Percentiles rank a stretch among this genome's conserved stretches.
Conservation (phyloP, 2,113 vertebrate genomes). For the Callocephalon fimbriatum region DNA sequence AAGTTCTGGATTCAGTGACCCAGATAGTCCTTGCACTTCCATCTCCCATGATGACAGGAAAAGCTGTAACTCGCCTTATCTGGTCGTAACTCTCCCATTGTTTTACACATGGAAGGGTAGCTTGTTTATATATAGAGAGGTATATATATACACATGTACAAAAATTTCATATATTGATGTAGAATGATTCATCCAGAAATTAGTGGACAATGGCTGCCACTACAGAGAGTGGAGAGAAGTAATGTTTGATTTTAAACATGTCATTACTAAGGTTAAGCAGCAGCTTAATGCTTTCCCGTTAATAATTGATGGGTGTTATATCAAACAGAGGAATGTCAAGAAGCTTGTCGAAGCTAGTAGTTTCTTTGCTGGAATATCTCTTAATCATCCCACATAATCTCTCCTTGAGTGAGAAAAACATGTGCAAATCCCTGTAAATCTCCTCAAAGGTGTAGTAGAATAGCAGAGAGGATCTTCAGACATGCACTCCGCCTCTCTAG, state of each 20-base stretch:
- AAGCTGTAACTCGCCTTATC: neutral
- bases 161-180: neutral
- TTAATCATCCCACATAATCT: slow-evolving; percentile 43
- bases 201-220: neutral
- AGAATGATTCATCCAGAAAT: neutral
- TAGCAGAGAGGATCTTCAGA: neutral
- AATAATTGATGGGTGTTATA: neutral
- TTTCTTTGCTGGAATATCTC: slow-evolving; percentile 17
- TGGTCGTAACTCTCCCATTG: neutral
- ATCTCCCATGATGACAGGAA: neutral
- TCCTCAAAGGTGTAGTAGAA: neutral
- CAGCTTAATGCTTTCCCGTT: neutral
- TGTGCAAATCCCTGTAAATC: slow-evolving; percentile 33
- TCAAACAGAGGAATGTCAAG: neutral
- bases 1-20: neutral
- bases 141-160: neutral
- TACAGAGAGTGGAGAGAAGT: neutral
- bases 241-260: neutral
- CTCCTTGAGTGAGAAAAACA: neutral
- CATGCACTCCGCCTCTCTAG: neutral
- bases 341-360: neutral
- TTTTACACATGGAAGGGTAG: neutral
- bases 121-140: fast-evolving
- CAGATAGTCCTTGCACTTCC: neutral
- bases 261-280: neutral